Percentiles rank a stretch among this genome's conserved stretches.
These are phyloP conservation scores for Pollenia griseotomentosa DNA, from an alignment of 2,888 invertebrate species.

Conservation along the genomic window DNA sequence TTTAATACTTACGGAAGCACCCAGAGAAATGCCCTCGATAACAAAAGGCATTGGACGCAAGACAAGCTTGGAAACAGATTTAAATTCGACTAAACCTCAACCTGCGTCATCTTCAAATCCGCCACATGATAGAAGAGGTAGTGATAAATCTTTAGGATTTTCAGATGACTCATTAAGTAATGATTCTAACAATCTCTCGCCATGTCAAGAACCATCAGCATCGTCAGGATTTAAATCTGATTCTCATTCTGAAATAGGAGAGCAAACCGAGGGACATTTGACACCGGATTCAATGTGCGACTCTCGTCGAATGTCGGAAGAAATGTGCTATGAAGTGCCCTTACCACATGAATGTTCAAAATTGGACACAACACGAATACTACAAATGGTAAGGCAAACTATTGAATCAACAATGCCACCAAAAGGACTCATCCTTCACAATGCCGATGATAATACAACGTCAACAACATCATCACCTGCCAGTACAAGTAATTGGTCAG, in stretches of 20 bases:
- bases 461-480: slow-evolving; percentile 51
- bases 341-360: slow-evolving; percentile 92
- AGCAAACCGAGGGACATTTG: slow-evolving; percentile 84
- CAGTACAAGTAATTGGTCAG: slow-evolving; percentile 61
- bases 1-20: slow-evolving; percentile 79
- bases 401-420: slow-evolving; percentile 92
- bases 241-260: slow-evolving; percentile 86
- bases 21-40: slow-evolving; percentile 91
- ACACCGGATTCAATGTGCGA: slow-evolving; percentile 84
- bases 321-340: slow-evolving; percentile 88
- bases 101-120: slow-evolving; percentile 70
- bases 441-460: slow-evolving; percentile 79
- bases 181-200: slow-evolving; percentile 86
- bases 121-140: slow-evolving; percentile 85
- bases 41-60: slow-evolving; percentile 91
- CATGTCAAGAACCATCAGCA: slow-evolving; percentile 85
- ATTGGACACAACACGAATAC: slow-evolving; percentile 91
- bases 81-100: slow-evolving; percentile 4
- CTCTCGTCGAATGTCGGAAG: slow-evolving; percentile 83
- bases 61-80: slow-evolving; percentile 87
- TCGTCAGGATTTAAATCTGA: slow-evolving; percentile 87
- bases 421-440: slow-evolving; percentile 86
- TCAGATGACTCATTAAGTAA: slow-evolving; percentile 91
- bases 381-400: slow-evolving; percentile 91
- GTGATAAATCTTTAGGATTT: slow-evolving; percentile 89